These are phyloP conservation scores for Setipinna tenuifilis DNA, from an alignment of 2,797 vertebrate genomes.

Conservation along the genomic window DNA sequence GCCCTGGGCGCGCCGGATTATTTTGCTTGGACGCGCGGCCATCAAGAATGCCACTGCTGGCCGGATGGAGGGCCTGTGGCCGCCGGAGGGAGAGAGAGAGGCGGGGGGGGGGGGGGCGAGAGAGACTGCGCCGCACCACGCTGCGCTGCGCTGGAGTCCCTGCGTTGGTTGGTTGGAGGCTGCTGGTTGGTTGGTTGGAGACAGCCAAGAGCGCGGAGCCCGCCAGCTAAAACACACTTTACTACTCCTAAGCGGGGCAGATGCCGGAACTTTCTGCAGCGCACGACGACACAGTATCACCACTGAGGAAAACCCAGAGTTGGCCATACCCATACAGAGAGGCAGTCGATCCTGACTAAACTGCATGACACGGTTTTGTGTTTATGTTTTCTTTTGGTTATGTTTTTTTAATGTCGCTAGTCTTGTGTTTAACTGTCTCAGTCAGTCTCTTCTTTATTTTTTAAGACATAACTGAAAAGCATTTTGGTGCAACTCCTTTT, in stretches of 20 bases:
- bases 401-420: no score
- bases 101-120: no score
- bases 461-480: no score
- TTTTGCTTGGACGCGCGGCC: slow-evolving; percentile 72
- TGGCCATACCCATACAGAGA: slow-evolving; percentile 30
- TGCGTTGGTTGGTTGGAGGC: slow-evolving; percentile 53
- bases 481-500: slow-evolving; percentile 49
- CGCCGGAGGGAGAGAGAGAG: slow-evolving; percentile 47
- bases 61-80: slow-evolving; percentile 60
- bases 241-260: slow-evolving; percentile 38
- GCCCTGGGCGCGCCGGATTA: slow-evolving; percentile 63
- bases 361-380: no score
- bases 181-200: slow-evolving; percentile 41
- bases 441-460: no score
- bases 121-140: no score
- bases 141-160: slow-evolving; percentile 49
- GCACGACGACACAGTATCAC: slow-evolving; percentile 49
- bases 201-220: slow-evolving; percentile 51
- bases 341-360: no score
- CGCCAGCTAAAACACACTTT: slow-evolving; percentile 52
- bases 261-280: slow-evolving; percentile 27
- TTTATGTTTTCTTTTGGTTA: no score
- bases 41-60: slow-evolving; percentile 59
- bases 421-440: no score
- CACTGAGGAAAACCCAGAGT: slow-evolving; percentile 58